Base-by-base conservation (phyloP, 2,797 vertebrate species). In the Pangasius djambal region DNA sequence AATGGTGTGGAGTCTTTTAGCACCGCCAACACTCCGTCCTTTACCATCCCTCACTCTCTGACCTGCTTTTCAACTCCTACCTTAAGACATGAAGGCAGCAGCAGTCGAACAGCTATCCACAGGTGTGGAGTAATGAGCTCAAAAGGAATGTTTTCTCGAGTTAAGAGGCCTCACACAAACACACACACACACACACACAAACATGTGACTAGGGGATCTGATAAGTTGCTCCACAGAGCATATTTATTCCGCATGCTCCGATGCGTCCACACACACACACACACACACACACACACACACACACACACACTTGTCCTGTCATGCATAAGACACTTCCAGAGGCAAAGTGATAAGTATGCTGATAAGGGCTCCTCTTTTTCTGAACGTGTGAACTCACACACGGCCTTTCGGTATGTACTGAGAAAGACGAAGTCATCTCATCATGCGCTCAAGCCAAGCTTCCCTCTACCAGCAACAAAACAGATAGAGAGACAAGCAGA, bases 171-270 rank as follows among this genome's bases (percentile, higher is more conserved):
- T 10, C 13, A 63, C 18, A 63, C 83, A n/a, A 10, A 69, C 59
- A 40, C 75, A 87, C 75, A 86, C 86, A 91, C 34, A 89, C 75
- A 81, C 37, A 78, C 44, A 78, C 44, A 52, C 75, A 52, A 22
- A 82, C 81, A 83, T 65, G 81, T 83, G 81, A 83, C 65, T 89
- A 84, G 31, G 79, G 69, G 89, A 89, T 90, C 86, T 85, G 85
- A 89, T 89, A 88, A 90, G 67, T 92, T 91, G 87, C 87, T 89
- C 90, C 90, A 91, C 78, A 83, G 70, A 81, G 87, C 93, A 94
- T 93, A 44, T 70, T 61, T 61, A 74, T 18, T 74, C 57, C 40
- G 25, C 87, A 63, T 50, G 28, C 44, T 75, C 40, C 10, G 4
- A 72, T 72, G 34, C 3, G 7, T 69, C 52, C 52, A 44, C 37